Evolutionary conservation across 1,140 invertebrate species (phyloP).

Genomic region (Drosophila pallidifrons): DNA sequence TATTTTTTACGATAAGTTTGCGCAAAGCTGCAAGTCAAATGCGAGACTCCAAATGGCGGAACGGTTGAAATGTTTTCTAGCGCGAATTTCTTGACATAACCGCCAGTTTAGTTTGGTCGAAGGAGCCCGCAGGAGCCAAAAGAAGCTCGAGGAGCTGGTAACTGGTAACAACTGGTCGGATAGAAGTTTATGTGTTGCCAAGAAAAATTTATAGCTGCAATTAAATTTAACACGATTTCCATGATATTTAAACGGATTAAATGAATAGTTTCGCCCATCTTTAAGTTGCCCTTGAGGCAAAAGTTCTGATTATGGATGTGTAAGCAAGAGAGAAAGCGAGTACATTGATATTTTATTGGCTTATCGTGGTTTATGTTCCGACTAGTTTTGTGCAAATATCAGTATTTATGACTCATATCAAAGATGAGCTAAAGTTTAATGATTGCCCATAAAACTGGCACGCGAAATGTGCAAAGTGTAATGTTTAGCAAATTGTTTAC

Average conservation of each 20-base stretch:
- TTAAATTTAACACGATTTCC: slow-evolving; percentile 80
- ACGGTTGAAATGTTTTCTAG: slow-evolving; percentile 66
- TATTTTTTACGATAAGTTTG: slow-evolving; percentile 67
- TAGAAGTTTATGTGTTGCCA: slow-evolving; percentile 70
- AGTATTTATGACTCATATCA: slow-evolving; percentile 32
- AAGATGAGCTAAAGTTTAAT: slow-evolving; percentile 28
- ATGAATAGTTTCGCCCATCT: slow-evolving; percentile 71
- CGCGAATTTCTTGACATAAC: slow-evolving; percentile 59
- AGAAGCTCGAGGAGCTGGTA: not conserved
- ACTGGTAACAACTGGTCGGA: slow-evolving; percentile 48
- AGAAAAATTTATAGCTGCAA: slow-evolving; percentile 77
- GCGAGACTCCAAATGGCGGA: slow-evolving; percentile 43
- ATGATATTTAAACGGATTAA: slow-evolving; percentile 79
- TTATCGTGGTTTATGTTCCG: slow-evolving; percentile 61
- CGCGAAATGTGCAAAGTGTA: slow-evolving; percentile 14
- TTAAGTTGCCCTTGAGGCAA: slow-evolving; percentile 38
- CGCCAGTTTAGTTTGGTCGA: slow-evolving; percentile 17
- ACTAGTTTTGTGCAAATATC: slow-evolving; percentile 39
- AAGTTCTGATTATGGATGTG: slow-evolving; percentile 16
- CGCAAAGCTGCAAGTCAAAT: slow-evolving; percentile 73
- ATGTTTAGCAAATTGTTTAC: slow-evolving; percentile 32
- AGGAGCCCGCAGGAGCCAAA: not conserved
- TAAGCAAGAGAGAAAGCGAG: slow-evolving; percentile 12
- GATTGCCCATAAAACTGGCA: slow-evolving; percentile 28
- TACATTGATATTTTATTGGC: slow-evolving; percentile 79